A percentile compares a stretch with the other conserved stretches of the same genome.
Conservation (phyloP, 2,888 invertebrate species). For the Sicus ferrugineus region DNA sequence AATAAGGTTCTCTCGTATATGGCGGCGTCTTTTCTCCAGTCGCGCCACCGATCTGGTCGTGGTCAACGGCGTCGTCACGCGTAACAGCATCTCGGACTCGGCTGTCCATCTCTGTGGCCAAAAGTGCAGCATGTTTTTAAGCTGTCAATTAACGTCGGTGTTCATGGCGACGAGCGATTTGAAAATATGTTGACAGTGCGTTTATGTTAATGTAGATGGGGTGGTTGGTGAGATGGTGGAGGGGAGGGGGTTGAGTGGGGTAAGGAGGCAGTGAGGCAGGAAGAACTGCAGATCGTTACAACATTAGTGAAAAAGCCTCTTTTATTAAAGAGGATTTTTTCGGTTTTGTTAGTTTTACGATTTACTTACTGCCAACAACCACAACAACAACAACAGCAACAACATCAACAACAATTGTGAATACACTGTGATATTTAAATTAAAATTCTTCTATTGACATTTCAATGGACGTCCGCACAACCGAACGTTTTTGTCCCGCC, state of each 20-base stretch:
- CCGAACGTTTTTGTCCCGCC: no score
- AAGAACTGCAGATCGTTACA: not conserved
- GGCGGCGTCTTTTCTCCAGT: slow-evolving; percentile 2
- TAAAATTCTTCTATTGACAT: slow-evolving; percentile 33
- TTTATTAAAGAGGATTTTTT: slow-evolving; percentile 14
- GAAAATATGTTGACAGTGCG: slow-evolving; percentile 31
- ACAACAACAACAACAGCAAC: slow-evolving; percentile 3
- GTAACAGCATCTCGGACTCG: not conserved
- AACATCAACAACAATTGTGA: slow-evolving; percentile 1
- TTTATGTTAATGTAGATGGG: slow-evolving; percentile 22
- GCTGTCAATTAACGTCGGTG: slow-evolving; percentile 36
- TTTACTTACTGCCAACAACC: slow-evolving; percentile 30
- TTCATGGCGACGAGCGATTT: slow-evolving; percentile 18
- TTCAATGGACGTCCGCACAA: slow-evolving; percentile 7
- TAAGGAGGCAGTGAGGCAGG: not conserved
- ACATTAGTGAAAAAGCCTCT: not conserved
- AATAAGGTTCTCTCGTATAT: not conserved
- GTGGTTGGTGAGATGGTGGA: not conserved
- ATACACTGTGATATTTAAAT: slow-evolving; percentile 33
- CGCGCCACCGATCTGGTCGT: not conserved
- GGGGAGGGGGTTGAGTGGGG: not conserved
- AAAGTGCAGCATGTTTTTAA: slow-evolving; percentile 22
- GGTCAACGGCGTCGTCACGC: not conserved
- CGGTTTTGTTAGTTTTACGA: slow-evolving; percentile 29
- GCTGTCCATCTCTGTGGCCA: not conserved